A percentile compares a stretch with the other conserved stretches of the same genome.
Evolutionary conservation across 2,888 invertebrate species (phyloP).

Genomic region (Galeopsomyia nigrocyanea): DNA sequence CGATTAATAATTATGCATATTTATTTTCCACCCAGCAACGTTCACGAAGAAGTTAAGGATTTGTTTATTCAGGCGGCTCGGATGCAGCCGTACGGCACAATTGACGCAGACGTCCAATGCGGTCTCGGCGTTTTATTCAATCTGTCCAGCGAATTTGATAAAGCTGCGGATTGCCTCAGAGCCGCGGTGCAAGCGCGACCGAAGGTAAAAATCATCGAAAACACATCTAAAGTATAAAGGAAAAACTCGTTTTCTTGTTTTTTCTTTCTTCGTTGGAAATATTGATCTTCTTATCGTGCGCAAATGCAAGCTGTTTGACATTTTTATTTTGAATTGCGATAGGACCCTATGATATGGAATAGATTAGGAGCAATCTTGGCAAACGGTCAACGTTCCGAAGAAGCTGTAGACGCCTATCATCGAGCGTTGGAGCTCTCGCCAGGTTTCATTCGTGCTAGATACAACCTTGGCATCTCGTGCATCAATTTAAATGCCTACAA

Average conservation of each 20-base stretch:
- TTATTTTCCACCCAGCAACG: slow-evolving; percentile 64
- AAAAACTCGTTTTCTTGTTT: slow-evolving; percentile 18
- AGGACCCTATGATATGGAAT: slow-evolving; percentile 97
- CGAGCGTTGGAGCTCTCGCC: slow-evolving; percentile 91
- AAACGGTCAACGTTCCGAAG: slow-evolving; percentile 93
- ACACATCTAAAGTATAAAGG: neutral
- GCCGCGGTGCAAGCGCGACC: slow-evolving; percentile 87
- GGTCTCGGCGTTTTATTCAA: slow-evolving; percentile 96
- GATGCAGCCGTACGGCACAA: slow-evolving; percentile 76
- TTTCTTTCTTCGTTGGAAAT: neutral
- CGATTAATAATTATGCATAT: neutral
- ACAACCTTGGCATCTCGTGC: slow-evolving; percentile 98
- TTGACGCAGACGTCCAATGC: slow-evolving; percentile 93
- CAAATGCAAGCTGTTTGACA: slow-evolving; percentile 4
- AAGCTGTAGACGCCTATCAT: slow-evolving; percentile 96
- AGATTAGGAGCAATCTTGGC: slow-evolving; percentile 97
- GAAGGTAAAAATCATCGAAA: slow-evolving; percentile 71
- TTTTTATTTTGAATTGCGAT: slow-evolving; percentile 35
- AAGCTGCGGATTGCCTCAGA: slow-evolving; percentile 96
- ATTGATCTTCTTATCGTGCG: slow-evolving; percentile 16
- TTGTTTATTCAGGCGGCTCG: slow-evolving; percentile 86
- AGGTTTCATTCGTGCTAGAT: slow-evolving; percentile 96
- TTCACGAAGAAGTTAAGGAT: slow-evolving; percentile 78
- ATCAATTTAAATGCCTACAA: slow-evolving; percentile 93
- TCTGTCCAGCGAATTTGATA: slow-evolving; percentile 92